Evolutionary conservation across 2,797 vertebrate species (phyloP), one percentile per base, ranked within the genome.

Genomic region (Babyrousa celebensis): DNA sequence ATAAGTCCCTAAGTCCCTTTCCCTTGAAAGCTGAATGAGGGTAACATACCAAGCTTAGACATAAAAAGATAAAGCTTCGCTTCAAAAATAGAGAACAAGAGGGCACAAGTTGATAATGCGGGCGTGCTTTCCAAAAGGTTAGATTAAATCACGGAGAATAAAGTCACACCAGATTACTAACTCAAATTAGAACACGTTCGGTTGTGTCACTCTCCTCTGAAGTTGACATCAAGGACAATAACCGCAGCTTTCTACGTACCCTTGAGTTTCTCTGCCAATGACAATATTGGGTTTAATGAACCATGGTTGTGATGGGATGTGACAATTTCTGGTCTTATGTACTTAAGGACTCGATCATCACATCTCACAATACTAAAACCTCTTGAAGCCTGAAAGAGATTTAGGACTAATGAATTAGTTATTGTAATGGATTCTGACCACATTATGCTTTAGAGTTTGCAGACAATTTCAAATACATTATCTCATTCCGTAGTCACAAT

Each of bases 311-410:
- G 90, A 96, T 86, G 91, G 74, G 71, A 84, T 72, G 77, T 29
- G 65, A 93, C 80, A 82, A 52, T 89, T 93, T 94, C 85, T 79
- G 48, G 94, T 95, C 79, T 43, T 86, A 58, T 29, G 40, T 93
- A 77, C 32, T 56, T 92, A 80, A 89, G 32, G 27, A 85, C 82
- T 95, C 82, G 48, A 93, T 93, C 72, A 90, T 90, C 72, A 27
- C 91, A 71, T 82, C 85, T 97, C 92, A 88, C 89, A 91, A 93
- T 77, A 83, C 60, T 92, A 95, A 96, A 95, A 91, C 68, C 86
- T 62, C 82, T 43, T 92, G 96, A 88, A 91, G 94, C 94, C 90
- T 92, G 97, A 96, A 95, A 96, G 97, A 96, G 71, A 75, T 67
- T 96, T 56, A 85, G 94, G 75, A 89, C 89, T 70, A 77, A 96